Conservation (phyloP, 2,888 invertebrate genomes). For the Pyrochroa serraticornis region DNA sequence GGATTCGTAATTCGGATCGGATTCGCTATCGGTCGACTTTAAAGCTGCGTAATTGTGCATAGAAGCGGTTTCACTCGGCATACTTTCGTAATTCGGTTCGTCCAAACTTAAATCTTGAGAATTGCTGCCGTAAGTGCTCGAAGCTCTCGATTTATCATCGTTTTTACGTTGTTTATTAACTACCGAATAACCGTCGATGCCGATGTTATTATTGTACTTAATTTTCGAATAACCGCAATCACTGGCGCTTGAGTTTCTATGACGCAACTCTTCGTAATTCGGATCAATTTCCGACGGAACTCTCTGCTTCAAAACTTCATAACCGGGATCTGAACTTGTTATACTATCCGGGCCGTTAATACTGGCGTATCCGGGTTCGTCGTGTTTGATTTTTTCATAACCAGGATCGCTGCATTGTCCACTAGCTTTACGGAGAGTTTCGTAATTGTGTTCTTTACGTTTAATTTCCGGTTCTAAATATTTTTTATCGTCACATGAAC, state of each 20-base stretch:
- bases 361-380: constrained; percentile 51
- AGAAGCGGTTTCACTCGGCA: constrained; percentile 60
- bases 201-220: constrained; percentile 34
- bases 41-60: constrained; percentile 67
- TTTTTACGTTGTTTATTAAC: constrained; percentile 58
- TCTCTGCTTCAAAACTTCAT: constrained; percentile 68
- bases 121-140: constrained; percentile 62
- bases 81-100: constrained; percentile 80
- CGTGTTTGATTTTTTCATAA: constrained; percentile 52
- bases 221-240: constrained; percentile 52
- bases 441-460: constrained; percentile 63
- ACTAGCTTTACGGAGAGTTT: constrained; percentile 63
- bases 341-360: constrained; percentile 66
- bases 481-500: constrained; percentile 18
- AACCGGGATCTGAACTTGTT: constrained; percentile 70
- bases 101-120: constrained; percentile 45
- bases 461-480: constrained; percentile 1
- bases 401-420: constrained; percentile 46
- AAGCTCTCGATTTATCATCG: constrained; percentile 59
- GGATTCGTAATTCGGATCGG: constrained; percentile 73
- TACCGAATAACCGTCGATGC: constrained; percentile 61
- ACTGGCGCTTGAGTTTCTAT: constrained; percentile 56
- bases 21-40: constrained; percentile 69
- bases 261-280: constrained; percentile 78
- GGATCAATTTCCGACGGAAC: constrained; percentile 67